Conservation (phyloP, 2,888 invertebrate species). For the Maniola hyperantus region DNA sequence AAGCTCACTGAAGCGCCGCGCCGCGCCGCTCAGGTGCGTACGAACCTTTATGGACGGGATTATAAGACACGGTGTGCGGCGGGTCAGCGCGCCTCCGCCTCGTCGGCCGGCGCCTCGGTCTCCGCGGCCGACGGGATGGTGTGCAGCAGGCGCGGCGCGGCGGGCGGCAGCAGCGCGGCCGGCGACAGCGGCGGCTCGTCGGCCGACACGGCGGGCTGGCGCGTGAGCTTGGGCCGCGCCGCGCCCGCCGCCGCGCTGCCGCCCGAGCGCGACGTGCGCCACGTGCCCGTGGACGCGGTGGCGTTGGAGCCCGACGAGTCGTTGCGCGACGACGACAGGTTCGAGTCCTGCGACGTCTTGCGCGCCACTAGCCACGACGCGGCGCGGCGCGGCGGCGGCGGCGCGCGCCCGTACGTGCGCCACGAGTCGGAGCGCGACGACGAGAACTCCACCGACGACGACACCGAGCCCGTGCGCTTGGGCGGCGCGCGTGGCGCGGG, state of each 20-base stretch:
- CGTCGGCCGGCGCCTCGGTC: conserved; percentile 51
- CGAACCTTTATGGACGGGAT: conserved; percentile 3
- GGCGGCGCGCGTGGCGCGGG: conserved; percentile 56
- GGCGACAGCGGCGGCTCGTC: conserved; percentile 86
- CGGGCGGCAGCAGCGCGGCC: conserved; percentile 51
- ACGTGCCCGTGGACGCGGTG: conserved; percentile 94
- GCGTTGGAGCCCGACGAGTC: conserved; percentile 95
- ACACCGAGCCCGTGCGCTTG: conserved; percentile 74
- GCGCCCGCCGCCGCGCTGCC: conserved; percentile 86
- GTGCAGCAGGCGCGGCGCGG: conserved; percentile 61
- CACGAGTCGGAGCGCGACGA: conserved; percentile 84
- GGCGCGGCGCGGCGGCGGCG: conserved; percentile 91
- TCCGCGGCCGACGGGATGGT: conserved; percentile 73
- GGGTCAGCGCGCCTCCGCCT: conserved; percentile 50
- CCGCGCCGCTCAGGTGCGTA: too few species aligned
- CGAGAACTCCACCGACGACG: conserved; percentile 95
- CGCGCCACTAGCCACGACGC: conserved; percentile 95
- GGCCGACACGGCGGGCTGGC: conserved; percentile 91
- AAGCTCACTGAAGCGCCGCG: not conserved
- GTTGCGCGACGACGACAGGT: conserved; percentile 93
- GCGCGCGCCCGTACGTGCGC: conserved; percentile 91
- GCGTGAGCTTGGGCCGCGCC: conserved; percentile 72
- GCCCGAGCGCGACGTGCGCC: conserved; percentile 93
- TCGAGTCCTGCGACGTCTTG: conserved; percentile 96
- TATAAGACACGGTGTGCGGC: not conserved